Conservation (phyloP, 37 sponge, comb jelly and placozoan species). For the Haliclona indistincta region DNA sequence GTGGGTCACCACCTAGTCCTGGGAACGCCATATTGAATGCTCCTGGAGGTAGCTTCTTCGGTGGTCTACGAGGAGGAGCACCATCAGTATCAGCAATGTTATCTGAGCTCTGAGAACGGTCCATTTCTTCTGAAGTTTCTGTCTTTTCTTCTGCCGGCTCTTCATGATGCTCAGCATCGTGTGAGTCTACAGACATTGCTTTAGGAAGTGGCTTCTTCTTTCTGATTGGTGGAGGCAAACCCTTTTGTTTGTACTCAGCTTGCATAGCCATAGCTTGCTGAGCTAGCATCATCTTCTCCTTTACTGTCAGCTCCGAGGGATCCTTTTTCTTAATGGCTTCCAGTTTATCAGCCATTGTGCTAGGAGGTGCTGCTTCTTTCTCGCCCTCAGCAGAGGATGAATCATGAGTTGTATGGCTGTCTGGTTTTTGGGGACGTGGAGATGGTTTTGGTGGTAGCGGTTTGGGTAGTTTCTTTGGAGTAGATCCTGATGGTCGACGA, state of each 20-base stretch:
- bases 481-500: background rate
- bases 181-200: background rate
- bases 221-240: constrained; percentile 9
- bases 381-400: background rate
- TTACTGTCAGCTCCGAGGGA: constrained; percentile 41
- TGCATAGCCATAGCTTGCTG: constrained; percentile 25
- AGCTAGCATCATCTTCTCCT: constrained; percentile 51
- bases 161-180: background rate
- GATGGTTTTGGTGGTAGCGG: constrained; percentile 20
- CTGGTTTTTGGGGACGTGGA: background rate
- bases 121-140: background rate
- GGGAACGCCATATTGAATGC: constrained; percentile 17
- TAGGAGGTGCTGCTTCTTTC: background rate
- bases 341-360: background rate
- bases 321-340: constrained; percentile 27
- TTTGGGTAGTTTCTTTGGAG: constrained; percentile 2
- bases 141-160: background rate
- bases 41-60: constrained; percentile 53
- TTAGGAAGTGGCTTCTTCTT: constrained; percentile 2
- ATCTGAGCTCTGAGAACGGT: background rate
- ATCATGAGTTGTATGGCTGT: too few relatives aligned
- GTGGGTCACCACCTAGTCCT: background rate
- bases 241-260: background rate
- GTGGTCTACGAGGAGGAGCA: background rate
- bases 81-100: background rate